Percentiles rank a stretch among this genome's conserved stretches.
phyloP scores from a whole-genome alignment of 2,888 invertebrate genomes.

The Melikaiella ostensackeni region DNA sequence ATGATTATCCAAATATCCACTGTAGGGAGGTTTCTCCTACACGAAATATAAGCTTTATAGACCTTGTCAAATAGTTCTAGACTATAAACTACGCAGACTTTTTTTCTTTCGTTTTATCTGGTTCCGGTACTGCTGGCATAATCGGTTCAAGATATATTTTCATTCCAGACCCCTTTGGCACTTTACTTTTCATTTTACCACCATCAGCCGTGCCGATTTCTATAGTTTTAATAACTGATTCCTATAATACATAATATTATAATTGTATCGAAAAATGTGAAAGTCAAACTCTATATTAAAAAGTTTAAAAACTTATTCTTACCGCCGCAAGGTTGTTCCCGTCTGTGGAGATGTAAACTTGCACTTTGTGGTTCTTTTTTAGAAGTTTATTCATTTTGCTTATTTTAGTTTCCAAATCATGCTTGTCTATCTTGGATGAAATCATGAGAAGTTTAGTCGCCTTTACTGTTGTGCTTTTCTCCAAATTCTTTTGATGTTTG shows the following conservation, averaged over 20 bases:
- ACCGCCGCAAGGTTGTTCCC: neutral
- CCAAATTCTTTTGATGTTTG: constrained; percentile 53
- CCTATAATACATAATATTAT: neutral
- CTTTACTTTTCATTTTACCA: neutral
- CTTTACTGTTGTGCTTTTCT: constrained; percentile 53
- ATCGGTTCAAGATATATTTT: constrained; percentile 25
- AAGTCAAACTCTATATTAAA: neutral
- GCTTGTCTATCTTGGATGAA: constrained; percentile 67
- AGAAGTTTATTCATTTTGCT: constrained; percentile 70
- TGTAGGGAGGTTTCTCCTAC: neutral
- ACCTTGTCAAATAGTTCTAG: neutral
- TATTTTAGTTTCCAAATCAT: constrained; percentile 73
- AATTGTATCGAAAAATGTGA: neutral
- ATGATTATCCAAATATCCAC: no score
- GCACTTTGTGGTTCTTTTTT: constrained; percentile 67
- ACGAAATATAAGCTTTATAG: neutral
- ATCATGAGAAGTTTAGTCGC: constrained; percentile 67
- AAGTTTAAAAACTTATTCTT: neutral
- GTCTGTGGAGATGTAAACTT: constrained; percentile 64
- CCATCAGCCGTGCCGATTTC: neutral
- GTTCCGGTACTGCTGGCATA: neutral
- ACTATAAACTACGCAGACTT: neutral
- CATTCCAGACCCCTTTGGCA: neutral
- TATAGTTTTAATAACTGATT: neutral
- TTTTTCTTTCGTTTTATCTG: neutral